A percentile compares a stretch with the other conserved stretches of the same genome.
Conservation (phyloP, 2,797 vertebrate genomes). For the Sebastes diploproa region DNA sequence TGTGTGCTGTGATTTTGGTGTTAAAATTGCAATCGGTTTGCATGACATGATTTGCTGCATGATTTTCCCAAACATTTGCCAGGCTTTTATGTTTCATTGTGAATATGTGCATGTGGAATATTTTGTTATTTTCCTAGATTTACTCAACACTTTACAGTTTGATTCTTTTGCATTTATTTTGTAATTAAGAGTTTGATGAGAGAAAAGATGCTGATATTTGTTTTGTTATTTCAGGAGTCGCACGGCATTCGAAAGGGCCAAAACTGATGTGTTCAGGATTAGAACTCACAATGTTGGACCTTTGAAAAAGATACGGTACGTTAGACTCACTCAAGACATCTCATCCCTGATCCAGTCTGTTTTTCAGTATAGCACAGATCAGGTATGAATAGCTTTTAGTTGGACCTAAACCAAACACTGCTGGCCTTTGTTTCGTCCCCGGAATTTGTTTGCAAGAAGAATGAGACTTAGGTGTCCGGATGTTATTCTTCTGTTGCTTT, state of each 20-base stretch:
- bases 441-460: background rate
- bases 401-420: background rate
- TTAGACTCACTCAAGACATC: background rate
- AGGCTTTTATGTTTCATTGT: background rate
- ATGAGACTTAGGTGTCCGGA: background rate
- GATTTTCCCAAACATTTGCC: background rate
- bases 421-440: background rate
- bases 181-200: background rate
- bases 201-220: background rate
- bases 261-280: constrained; percentile 93
- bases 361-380: background rate
- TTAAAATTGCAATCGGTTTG: background rate
- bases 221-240: constrained; percentile 86
- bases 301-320: constrained; percentile 92
- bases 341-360: background rate
- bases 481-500: constrained; percentile 1
- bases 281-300: constrained; percentile 94
- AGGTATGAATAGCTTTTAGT: background rate
- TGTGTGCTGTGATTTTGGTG: constrained; percentile 28
- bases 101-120: constrained; percentile 5
- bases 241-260: constrained; percentile 92
- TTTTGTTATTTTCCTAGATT: background rate
- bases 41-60: constrained; percentile 9
- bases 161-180: background rate
- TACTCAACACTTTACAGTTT: background rate